Evolutionary conservation across 1,140 invertebrate species (phyloP).

Genomic region (Tetramorium parvispinum): DNA sequence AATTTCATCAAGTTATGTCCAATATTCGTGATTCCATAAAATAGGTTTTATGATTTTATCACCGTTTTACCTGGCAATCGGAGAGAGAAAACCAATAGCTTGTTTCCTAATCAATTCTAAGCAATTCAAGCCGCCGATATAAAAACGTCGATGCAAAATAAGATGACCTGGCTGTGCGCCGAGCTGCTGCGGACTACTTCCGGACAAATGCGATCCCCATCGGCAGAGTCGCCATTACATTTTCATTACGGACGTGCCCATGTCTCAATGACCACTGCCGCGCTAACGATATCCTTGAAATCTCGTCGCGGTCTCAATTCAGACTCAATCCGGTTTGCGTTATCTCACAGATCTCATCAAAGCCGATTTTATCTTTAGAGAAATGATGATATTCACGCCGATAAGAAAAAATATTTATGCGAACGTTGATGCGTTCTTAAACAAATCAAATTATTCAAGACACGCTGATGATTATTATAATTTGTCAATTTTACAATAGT

Average conservation of each 20-base stretch:
- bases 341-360: background rate
- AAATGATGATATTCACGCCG: background rate
- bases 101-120: conserved; percentile 63
- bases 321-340: background rate
- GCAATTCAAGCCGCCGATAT: conserved; percentile 47
- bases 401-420: background rate
- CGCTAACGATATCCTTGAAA: conserved; percentile 48
- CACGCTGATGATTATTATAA: background rate
- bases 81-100: conserved; percentile 36
- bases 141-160: conserved; percentile 69
- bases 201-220: conserved; percentile 64
- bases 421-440: background rate
- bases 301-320: background rate
- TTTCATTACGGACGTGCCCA: conserved; percentile 48
- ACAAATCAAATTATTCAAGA: background rate
- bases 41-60: conserved; percentile 34
- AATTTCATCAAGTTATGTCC: background rate
- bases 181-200: conserved; percentile 75
- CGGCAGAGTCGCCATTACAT: conserved; percentile 49
- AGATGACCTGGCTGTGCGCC: conserved; percentile 76
- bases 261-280: background rate
- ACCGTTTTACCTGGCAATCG: conserved; percentile 17
- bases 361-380: background rate
- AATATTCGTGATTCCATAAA: conserved; percentile 18
- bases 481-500: background rate